Conservation (phyloP, 2,113 vertebrate species). For the Myotis davidii region DNA sequence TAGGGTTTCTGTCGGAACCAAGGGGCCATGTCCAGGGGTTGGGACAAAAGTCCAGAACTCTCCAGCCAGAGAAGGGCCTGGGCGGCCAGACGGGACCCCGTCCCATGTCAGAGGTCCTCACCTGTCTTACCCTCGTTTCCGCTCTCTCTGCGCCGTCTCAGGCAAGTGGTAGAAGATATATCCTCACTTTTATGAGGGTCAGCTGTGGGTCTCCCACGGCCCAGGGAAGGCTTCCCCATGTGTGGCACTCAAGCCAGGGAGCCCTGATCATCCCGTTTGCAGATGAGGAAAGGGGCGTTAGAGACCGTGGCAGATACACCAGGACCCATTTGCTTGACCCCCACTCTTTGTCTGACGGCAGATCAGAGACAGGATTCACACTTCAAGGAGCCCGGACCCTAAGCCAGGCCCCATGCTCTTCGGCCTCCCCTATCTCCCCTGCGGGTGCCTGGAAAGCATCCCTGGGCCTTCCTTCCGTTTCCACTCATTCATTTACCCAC, state of each 20-base stretch:
- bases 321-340: neutral
- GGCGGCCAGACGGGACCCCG: neutral
- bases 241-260: neutral
- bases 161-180: neutral
- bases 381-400: neutral
- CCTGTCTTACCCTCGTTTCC: accelerated
- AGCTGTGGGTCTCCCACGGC: neutral
- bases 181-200: neutral
- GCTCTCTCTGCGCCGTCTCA: neutral
- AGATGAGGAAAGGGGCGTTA: neutral
- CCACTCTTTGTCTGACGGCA: neutral
- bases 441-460: neutral
- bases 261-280: neutral
- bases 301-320: neutral
- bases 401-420: neutral
- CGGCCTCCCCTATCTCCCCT: neutral
- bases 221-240: neutral
- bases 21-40: neutral
- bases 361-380: neutral
- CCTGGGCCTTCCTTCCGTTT: neutral
- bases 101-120: neutral
- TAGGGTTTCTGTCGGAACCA: neutral
- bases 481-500: neutral
- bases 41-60: neutral
- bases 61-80: neutral